Percentiles rank a stretch among this genome's conserved stretches.
Conservation (phyloP, 2,113 vertebrate genomes). For the Rhinolophus sinicus region DNA sequence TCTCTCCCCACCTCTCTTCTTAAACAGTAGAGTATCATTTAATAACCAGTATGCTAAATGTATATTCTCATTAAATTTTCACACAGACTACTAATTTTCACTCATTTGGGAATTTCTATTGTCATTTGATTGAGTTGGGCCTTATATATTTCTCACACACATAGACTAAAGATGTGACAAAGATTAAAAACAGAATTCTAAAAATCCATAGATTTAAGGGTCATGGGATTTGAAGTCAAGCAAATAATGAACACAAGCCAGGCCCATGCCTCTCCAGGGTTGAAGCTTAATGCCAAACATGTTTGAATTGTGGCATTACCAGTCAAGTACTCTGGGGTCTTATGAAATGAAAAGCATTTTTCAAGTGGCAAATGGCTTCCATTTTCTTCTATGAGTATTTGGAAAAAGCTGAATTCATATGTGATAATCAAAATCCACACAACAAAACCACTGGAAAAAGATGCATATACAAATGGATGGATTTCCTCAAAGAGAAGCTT, state of each 20-base stretch:
- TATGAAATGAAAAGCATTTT: constrained; percentile 75
- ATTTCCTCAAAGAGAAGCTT: constrained; percentile 13
- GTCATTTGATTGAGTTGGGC: background rate
- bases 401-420: constrained; percentile 44
- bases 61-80: background rate
- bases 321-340: constrained; percentile 32
- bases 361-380: constrained; percentile 68
- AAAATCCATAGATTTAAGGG: constrained; percentile 56
- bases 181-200: constrained; percentile 46
- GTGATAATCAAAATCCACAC: background rate
- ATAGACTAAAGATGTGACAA: background rate
- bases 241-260: constrained; percentile 27
- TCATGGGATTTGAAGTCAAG: constrained; percentile 53
- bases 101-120: background rate
- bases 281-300: constrained; percentile 49
- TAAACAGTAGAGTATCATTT: background rate
- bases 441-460: background rate
- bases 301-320: constrained; percentile 65
- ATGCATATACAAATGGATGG: background rate
- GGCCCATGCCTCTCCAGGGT: background rate
- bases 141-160: background rate
- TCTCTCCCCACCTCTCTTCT: background rate
- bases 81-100: background rate
- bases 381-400: constrained; percentile 10
- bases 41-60: constrained; percentile 1